Base-by-base conservation (phyloP, 1,140 invertebrate species). In the Lasioglossum baleicum region DNA sequence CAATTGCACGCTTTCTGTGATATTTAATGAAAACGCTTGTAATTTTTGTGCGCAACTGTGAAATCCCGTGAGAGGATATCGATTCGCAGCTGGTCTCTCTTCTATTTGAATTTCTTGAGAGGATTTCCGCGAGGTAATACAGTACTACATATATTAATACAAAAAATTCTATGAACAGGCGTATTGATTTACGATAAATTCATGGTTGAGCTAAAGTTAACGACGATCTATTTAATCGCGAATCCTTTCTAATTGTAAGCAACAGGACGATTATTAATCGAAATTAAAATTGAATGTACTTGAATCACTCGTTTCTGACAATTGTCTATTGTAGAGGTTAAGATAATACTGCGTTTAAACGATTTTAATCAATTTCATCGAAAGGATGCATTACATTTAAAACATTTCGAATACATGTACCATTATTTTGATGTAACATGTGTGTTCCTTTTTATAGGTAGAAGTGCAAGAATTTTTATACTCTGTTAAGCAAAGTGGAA, bases 141-240 rank as follows among this genome's bases (percentile, higher is more conserved):
- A 44, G 42, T 10, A 15, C 60, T 48, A n/a, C 40, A 48, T 48
- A n/a, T 48, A 58, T 73, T 79, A 53, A 70, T 40, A 58, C n/a
- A 40, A 31, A 67, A 68, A 42, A 77, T 81, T 44, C 53, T 35
- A 22, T 17, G 22, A 60, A 31, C 53, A n/a, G 22, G 74, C 35
- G 74, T 84, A 85, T 85, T 40, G 83, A 85, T 85, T 85, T 72
- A 79, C 78, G 82, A 81, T 76, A 58, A 63, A 68, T 69, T 78
- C 69, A 67, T 69, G 72, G 13, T 31, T 11, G 31, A 83, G 48
- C 44, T 64, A n/a, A 71, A 22, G 26, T 85, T 83, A 83, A 84
- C 60, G 40, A 71, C 0, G 83, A 22, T 80, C 48, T 66, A 70
- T 71, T 26, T 22, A 77, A 40, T 10, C 15, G 44, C 26, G 2